Conservation (phyloP, 1,140 invertebrate genomes). For the Meloidogyne chitwoodi region DNA sequence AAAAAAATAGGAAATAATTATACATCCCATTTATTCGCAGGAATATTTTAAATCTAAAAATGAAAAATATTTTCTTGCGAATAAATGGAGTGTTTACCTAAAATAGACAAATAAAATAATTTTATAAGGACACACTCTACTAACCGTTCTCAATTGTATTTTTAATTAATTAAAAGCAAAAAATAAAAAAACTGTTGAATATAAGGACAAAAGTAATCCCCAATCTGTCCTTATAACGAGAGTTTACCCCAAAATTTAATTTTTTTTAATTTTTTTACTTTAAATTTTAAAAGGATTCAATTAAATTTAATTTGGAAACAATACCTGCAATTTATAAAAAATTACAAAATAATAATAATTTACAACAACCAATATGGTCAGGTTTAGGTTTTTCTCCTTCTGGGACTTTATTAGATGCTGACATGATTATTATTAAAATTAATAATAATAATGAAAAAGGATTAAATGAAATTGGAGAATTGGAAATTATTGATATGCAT, state of each 20-base stretch:
- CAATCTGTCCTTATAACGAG: background rate
- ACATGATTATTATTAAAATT: constrained; percentile 51
- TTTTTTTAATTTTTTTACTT: background rate
- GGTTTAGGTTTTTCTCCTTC: constrained; percentile 86
- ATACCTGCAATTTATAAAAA: constrained; percentile 68
- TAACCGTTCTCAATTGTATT: no score
- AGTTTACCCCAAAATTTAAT: background rate
- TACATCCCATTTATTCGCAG: no score
- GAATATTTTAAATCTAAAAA: no score
- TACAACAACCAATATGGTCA: constrained; percentile 69
- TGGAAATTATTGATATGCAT: constrained; percentile 49
- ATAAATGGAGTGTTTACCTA: no score
- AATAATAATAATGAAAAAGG: background rate
- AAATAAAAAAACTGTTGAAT: no score
- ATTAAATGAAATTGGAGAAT: constrained; percentile 13
- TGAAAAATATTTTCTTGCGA: no score
- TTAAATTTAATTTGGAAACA: constrained; percentile 80
- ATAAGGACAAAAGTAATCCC: no score
- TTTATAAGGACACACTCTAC: no score
- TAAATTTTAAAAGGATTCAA: constrained; percentile 60
- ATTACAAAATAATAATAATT: background rate
- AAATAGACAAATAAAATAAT: no score
- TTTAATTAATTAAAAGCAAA: no score
- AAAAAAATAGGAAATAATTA: no score
- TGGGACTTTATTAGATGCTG: constrained; percentile 54